Evolutionary conservation across 2,888 invertebrate genomes (phyloP), one percentile per base, ranked within the genome.

Genomic region (Troides oblongomaculatus): DNA sequence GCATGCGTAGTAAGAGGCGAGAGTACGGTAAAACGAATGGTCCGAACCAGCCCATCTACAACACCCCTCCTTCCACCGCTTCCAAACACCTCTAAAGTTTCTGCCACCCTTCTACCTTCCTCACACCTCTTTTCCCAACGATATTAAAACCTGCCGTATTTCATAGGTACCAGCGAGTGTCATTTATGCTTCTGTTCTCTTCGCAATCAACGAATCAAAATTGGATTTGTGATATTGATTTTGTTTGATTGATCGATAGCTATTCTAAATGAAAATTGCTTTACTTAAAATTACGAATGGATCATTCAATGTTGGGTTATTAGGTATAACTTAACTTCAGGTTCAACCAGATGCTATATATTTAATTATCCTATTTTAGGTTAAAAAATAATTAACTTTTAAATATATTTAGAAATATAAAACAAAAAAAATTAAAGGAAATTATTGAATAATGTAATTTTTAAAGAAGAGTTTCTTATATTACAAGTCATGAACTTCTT

Each of bases 61-160:
- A 53, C 18, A 10, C 71, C 72, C 75, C 74, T 71, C 72, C 75
- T 72, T 73, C 77, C 77, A 71, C 77, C 79, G 17, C 25, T 53
- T 53, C 50, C 43, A n/a, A 36, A 39, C 66, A 17, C 57, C 18
- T 23, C 18, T 39, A 46, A 65, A 65, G 58, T 65, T 65, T 66
- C 61, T 43, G 39, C 65, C 61, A 57, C 66, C 56, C 57, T 21
- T 62, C 78, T 78, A 79, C 77, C 74, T 73, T 69, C 72, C 82
- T 79, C 83, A 79, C 82, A 81, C 83, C 79, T 72, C 77, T 77
- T 77, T 78, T 80, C 77, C 80, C 77, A 71, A 72, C 70, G 79
- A 83, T 86, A 85, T 86, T 86, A 86, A 87, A 89, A 88, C 82
- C 83, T 80, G 79, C 82, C 82, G 84, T 88, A 89, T 87, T 88